A percentile compares a stretch with the other conserved stretches of the same genome.
These are phyloP conservation scores for Drosophila peninsularis DNA, from an alignment of 2,888 invertebrate species.

Conservation along the genomic window DNA sequence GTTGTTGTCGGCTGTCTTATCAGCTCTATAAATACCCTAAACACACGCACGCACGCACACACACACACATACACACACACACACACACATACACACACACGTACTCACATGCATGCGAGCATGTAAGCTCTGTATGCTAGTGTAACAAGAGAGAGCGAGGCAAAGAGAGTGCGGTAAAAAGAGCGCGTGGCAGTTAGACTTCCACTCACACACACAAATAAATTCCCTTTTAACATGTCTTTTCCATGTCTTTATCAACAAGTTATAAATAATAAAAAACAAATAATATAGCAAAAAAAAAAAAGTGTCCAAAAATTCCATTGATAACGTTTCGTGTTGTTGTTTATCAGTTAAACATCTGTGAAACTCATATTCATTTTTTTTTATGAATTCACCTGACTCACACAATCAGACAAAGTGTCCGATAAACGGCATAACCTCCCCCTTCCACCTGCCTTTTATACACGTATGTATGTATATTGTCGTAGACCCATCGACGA, in stretches of 20 bases:
- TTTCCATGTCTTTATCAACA: slow-evolving; percentile 56
- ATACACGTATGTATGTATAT: neutral
- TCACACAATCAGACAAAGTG: slow-evolving; percentile 34
- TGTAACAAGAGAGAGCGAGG: neutral
- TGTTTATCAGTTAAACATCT: slow-evolving; percentile 35
- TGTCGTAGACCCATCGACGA: slow-evolving; percentile 16
- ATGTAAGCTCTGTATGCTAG: slow-evolving; percentile 7
- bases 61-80: neutral
- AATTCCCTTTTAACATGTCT: slow-evolving; percentile 7
- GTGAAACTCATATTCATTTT: slow-evolving; percentile 11
- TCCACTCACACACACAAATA: slow-evolving; percentile 1
- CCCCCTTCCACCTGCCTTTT: neutral
- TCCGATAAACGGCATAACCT: slow-evolving; percentile 30
- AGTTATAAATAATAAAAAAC: slow-evolving; percentile 44
- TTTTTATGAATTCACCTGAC: slow-evolving; percentile 35
- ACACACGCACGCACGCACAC: neutral
- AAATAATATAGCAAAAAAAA: slow-evolving; percentile 25
- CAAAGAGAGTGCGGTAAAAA: neutral
- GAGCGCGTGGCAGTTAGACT: neutral
- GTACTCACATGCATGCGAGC: too few species aligned
- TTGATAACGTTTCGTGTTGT: slow-evolving; percentile 47
- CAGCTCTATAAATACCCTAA: slow-evolving; percentile 20
- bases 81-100: neutral
- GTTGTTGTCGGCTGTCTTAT: slow-evolving; percentile 36
- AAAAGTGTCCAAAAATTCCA: slow-evolving; percentile 51